Evolutionary conservation across 2,888 invertebrate species (phyloP).

Genomic region (Athalia circularis): DNA sequence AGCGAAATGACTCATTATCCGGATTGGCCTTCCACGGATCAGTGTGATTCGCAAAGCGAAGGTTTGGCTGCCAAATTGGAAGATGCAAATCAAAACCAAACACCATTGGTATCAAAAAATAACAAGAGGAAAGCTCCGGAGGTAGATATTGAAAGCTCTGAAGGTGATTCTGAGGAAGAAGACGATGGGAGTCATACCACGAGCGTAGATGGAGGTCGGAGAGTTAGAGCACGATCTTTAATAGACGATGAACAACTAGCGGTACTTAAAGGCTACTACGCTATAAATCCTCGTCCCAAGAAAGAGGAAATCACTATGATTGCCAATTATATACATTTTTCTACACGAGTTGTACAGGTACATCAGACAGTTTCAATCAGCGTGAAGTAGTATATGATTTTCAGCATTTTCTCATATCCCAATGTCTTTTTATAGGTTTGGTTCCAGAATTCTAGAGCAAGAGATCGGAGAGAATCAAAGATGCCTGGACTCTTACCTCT

Average conservation of each 20-base stretch:
- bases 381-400: neutral
- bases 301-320: conserved; percentile 95
- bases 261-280: conserved; percentile 92
- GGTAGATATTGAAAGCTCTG: conserved; percentile 58
- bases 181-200: conserved; percentile 74
- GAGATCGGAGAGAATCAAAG: conserved; percentile 83
- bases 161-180: conserved; percentile 75
- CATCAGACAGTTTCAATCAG: neutral
- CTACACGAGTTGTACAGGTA: conserved; percentile 74
- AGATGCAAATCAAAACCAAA: conserved; percentile 77
- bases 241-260: conserved; percentile 96
- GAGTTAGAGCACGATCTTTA: conserved; percentile 93
- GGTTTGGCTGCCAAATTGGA: conserved; percentile 87
- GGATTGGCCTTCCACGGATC: conserved; percentile 67
- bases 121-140: conserved; percentile 44
- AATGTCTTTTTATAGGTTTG: conserved; percentile 83
- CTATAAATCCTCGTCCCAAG: conserved; percentile 93
- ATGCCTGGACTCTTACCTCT: conserved; percentile 69
- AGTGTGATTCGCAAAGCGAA: conserved; percentile 78
- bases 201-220: conserved; percentile 79
- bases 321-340: conserved; percentile 82
- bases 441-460: conserved; percentile 96
- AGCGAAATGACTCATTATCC: conserved; percentile 68
- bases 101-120: conserved; percentile 73
- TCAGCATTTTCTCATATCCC: neutral